phyloP scores from a whole-genome alignment of 1,140 invertebrate genomes.

The Drosophila kanapiae region DNA sequence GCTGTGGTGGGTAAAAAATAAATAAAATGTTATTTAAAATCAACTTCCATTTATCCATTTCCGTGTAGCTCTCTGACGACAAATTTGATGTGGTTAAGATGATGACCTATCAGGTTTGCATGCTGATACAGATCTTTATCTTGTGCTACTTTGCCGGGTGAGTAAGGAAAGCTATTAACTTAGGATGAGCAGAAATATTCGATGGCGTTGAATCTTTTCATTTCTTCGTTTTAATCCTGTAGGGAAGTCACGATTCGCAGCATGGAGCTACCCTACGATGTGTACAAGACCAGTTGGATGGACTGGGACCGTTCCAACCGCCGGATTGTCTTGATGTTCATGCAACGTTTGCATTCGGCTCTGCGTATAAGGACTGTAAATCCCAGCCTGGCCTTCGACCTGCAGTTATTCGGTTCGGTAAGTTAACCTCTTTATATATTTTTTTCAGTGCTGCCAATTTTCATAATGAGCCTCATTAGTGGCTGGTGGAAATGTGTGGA shows the following conservation, averaged over 20 bases:
- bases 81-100: constrained; percentile 51
- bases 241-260: constrained; percentile 69
- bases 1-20: constrained; percentile 51
- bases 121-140: constrained; percentile 74
- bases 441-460: constrained; percentile 41
- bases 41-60: neutral
- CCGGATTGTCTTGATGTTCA: constrained; percentile 61
- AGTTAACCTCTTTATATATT: constrained; percentile 17
- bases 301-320: constrained; percentile 51
- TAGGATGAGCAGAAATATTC: too few species aligned
- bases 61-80: constrained; percentile 57
- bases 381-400: constrained; percentile 60
- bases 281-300: constrained; percentile 71
- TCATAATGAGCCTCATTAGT: constrained; percentile 64
- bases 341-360: constrained; percentile 59
- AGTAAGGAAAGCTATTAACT: neutral
- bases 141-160: constrained; percentile 76
- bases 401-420: constrained; percentile 62
- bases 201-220: too few species aligned
- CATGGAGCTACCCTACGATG: constrained; percentile 44
- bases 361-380: constrained; percentile 72
- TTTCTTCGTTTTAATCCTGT: neutral
- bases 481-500: constrained; percentile 1
- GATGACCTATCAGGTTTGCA: constrained; percentile 64
- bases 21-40: neutral